phyloP scores from a whole-genome alignment of 2,888 invertebrate species.

The Drosophila incognita region DNA sequence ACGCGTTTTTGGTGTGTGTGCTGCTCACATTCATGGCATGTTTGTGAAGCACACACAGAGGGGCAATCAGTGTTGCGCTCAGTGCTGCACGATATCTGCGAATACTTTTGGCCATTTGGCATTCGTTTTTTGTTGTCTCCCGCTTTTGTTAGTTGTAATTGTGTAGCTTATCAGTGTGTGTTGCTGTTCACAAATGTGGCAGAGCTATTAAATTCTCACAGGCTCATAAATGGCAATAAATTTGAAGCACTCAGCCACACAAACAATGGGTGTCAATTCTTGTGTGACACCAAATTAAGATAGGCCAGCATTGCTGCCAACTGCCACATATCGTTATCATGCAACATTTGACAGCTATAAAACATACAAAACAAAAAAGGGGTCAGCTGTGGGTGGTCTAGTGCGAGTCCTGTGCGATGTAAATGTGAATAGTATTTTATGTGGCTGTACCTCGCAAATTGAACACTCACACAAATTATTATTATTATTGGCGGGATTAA shows the following conservation, averaged over 20 bases:
- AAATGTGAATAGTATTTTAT: slow-evolving; percentile 13
- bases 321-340: slow-evolving; percentile 43
- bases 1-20: background rate
- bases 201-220: slow-evolving; percentile 40
- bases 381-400: slow-evolving; percentile 5
- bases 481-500: background rate
- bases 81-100: slow-evolving; percentile 31
- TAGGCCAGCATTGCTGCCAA: slow-evolving; percentile 68
- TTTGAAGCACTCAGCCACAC: slow-evolving; percentile 29
- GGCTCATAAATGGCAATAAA: slow-evolving; percentile 50
- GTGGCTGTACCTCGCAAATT: slow-evolving; percentile 5
- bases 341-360: slow-evolving; percentile 67
- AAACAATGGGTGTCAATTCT: slow-evolving; percentile 67
- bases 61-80: slow-evolving; percentile 40
- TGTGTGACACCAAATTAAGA: slow-evolving; percentile 76
- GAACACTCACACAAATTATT: background rate
- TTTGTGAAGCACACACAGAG: slow-evolving; percentile 30
- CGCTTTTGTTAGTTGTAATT: slow-evolving; percentile 53
- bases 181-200: slow-evolving; percentile 50
- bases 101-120: slow-evolving; percentile 19
- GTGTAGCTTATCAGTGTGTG: slow-evolving; percentile 60
- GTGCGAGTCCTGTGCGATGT: background rate
- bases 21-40: background rate
- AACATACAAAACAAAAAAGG: slow-evolving; percentile 49
- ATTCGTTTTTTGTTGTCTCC: slow-evolving; percentile 13